Percentiles rank a stretch among this genome's conserved stretches.
These are phyloP conservation scores for Scytalopus superciliaris DNA, from an alignment of 2,113 vertebrate genomes.

Conservation along the genomic window DNA sequence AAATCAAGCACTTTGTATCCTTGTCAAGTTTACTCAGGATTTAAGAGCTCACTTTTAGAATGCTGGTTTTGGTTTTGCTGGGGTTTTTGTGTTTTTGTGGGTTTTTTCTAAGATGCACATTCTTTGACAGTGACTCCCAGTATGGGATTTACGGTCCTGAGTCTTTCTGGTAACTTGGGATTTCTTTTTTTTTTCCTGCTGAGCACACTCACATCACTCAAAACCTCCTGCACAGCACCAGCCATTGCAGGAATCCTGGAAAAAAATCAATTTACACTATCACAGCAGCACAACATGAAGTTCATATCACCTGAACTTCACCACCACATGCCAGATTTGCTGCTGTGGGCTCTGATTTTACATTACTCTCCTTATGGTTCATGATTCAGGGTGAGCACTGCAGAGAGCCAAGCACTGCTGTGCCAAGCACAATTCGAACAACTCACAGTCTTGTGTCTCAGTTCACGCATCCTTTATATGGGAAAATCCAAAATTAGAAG, in stretches of 20 bases:
- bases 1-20: constrained; percentile 6
- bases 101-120: background rate
- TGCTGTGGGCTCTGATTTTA: background rate
- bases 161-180: background rate
- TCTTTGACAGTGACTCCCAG: background rate
- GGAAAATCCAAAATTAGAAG: background rate
- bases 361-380: background rate
- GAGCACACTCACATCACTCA: background rate
- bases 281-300: background rate
- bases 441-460: background rate
- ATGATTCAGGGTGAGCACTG: background rate
- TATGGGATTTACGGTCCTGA: background rate
- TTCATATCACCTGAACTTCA: background rate
- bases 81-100: too few relatives aligned
- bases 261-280: background rate
- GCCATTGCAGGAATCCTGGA: background rate
- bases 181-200: background rate
- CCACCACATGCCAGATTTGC: background rate
- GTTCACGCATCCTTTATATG: background rate
- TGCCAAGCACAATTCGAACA: accelerated
- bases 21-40: background rate
- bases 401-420: background rate
- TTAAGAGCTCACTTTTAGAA: background rate
- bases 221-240: background rate
- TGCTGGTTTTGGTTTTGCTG: background rate